Evolutionary conservation across 1,140 invertebrate species (phyloP).

Genomic region (Mamestra configurata): DNA sequence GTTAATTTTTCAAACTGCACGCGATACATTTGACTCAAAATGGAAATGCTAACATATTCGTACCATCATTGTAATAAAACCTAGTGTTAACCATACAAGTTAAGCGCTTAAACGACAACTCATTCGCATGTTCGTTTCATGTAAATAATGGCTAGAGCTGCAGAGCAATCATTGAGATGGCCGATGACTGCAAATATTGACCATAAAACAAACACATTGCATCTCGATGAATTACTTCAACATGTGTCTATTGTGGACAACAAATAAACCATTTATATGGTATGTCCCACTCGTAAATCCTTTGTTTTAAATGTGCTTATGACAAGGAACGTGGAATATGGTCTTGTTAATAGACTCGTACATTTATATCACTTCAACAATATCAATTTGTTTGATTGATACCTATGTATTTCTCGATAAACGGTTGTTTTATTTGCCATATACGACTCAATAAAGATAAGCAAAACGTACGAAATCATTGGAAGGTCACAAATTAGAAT

Average conservation of each 20-base stretch:
- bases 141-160: slow-evolving; percentile 2
- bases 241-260: neutral
- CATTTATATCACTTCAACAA: neutral
- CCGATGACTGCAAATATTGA: slow-evolving; percentile 13
- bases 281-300: neutral
- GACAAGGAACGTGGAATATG: neutral
- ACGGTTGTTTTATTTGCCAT: neutral
- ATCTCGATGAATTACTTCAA: slow-evolving; percentile 20
- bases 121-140: neutral
- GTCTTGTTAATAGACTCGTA: too few species aligned
- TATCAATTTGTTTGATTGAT: neutral
- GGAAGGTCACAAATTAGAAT: neutral
- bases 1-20: too few species aligned
- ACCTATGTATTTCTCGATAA: neutral
- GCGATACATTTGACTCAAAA: too few species aligned
- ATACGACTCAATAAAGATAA: neutral
- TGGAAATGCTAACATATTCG: neutral
- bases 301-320: neutral
- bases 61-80: slow-evolving; percentile 18
- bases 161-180: slow-evolving; percentile 6
- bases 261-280: neutral
- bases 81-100: neutral
- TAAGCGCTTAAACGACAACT: neutral
- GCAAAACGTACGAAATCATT: neutral
- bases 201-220: slow-evolving; percentile 21